Base-by-base conservation (phyloP, 1,140 invertebrate species). In the Aphaenogaster ashmeadi region DNA sequence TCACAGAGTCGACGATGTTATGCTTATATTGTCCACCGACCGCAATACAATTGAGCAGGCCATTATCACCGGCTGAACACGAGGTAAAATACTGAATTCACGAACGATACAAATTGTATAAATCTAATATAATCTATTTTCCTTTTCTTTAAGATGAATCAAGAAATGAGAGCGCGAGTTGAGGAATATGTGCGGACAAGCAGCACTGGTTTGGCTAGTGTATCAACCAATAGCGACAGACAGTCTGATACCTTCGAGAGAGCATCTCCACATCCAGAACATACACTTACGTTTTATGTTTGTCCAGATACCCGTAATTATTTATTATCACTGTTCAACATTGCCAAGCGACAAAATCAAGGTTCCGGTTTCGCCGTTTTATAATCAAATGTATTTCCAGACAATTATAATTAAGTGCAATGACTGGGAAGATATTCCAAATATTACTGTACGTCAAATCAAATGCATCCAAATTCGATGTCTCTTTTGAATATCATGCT, bases 171-270 rank as follows among this genome's bases (percentile, higher is more conserved):
- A 87, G 96, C 95, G 1, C 93, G 96, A 84, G 96, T 96, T 8
- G 96, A 95, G 0, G 96, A 96, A 92, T 96, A 96, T 87, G 95
- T 96, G 0, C 93, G 95, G 21, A 95, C 92, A 6, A 96, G 94
- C 79, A 96, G 96, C 18, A 95, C 95, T 0, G 96, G 96, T 9
- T 93, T 96, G 50, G 93, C 92, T 2, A 95, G 94, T 79, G 91
- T 94, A 13, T 94, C 93, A 18, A 94, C 93, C 0, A 93, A 94
- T 21, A 93, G 93, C 47, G 93, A 94, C 62, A 93, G 92, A 88
- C 93, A 94, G 87, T 95, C 95, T 0, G 93, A 95, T 56, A 94
- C 87, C 21, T 90, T 91, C 47, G 92, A 94, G 52, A 89, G 54
- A 21, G 21, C 81, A 84, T 66, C 88, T 3, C 81, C 92, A 2